Base-by-base conservation (phyloP, 2,888 invertebrate genomes). In the Synergus japonicus region DNA sequence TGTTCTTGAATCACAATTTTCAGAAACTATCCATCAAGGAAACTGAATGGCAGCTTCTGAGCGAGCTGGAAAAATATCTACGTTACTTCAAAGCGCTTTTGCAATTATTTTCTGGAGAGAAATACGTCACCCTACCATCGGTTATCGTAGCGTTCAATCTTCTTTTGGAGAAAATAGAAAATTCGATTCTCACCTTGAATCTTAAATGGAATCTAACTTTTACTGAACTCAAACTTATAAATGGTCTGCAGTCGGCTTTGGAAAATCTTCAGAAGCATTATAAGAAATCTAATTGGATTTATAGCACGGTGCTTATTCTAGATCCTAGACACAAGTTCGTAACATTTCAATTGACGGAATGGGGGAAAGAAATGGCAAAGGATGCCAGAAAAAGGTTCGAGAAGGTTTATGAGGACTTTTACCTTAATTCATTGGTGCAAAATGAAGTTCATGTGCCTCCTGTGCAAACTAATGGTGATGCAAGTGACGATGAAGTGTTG, bases 361-460 rank as follows among this genome's bases (percentile, higher is more conserved):
- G 76, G 76, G 76, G 54, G 4, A 49, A 54, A 49, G 76, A 37
- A 8, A 76, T 76, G 76, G 22, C 54, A 41, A 58, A 49, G 76
- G 15, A 29, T 2, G 22, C 54, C 9, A 10, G 5, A 41, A 2
- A 76, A 29, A 76, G 29, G 18, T 54, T 54, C 9, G 29, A 76
- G n/a, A 15, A 54, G 44, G 13, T 76, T 10, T 76, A 43, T 66
- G 12, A 76, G 12, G 29, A 76, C 2, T 54, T 54, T 76, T 54
- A 76, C n/a, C n/a, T n/a, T 15, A 37, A n/a, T 12, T n/a, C 37
- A 10, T 15, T 29, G 12, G 29, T 44, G 9, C n/a, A 43, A 15
- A 65, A 65, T n/a, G 15, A 65, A 41, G 0, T 10, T 49, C 29
- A 66, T 7, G 15, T 22, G 10, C 10, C 7, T 15, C 22, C 22